These are phyloP conservation scores for Dicyrtoma fusca DNA, from an alignment of 2,888 invertebrate species.

Conservation along the genomic window DNA sequence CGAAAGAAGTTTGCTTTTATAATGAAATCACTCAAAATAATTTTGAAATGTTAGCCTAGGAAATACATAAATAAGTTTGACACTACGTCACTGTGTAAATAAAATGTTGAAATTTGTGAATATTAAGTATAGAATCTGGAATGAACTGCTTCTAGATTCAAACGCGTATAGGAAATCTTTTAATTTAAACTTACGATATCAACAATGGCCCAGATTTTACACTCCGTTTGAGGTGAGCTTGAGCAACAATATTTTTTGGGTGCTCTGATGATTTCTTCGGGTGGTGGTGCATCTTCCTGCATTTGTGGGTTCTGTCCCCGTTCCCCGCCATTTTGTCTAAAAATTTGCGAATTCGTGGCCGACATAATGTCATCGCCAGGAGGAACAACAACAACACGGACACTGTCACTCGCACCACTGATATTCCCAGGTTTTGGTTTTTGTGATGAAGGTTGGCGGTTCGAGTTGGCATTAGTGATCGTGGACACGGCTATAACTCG, in stretches of 20 bases:
- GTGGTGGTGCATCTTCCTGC: neutral
- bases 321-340: no score
- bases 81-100: no score
- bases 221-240: conserved; percentile 48
- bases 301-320: no score
- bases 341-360: conserved; percentile 5
- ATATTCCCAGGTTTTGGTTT: no score
- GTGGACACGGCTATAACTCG: neutral
- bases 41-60: no score
- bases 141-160: no score
- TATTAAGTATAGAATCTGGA: no score
- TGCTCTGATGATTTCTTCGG: neutral
- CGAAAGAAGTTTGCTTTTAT: neutral
- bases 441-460: neutral
- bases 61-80: no score
- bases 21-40: no score
- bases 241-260: conserved; percentile 55
- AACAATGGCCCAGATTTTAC: conserved; percentile 47
- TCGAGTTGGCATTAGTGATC: conserved; percentile 2
- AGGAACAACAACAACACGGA: neutral
- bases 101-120: no score
- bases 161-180: no score
- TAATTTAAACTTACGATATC: conserved; percentile 53
- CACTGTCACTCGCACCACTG: neutral
- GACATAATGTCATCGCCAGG: conserved; percentile 2